These are phyloP conservation scores for Xylocampa areola DNA, from an alignment of 2,888 invertebrate species.

Conservation along the genomic window DNA sequence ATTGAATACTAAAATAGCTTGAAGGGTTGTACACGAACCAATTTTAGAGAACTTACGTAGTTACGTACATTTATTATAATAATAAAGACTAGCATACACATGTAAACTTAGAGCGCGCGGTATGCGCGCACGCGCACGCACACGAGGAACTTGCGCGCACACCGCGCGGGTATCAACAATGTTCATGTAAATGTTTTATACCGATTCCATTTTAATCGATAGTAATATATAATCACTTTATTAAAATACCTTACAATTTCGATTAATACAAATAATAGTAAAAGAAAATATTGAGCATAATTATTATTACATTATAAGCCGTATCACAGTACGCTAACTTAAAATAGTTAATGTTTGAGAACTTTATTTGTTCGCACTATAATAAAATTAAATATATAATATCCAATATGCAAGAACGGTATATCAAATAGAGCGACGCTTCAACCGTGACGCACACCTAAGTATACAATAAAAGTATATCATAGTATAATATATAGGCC, in stretches of 20 bases:
- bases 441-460: constrained; percentile 40
- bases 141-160: neutral
- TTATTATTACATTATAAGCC: constrained; percentile 79
- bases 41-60: constrained; percentile 77
- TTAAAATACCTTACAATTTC: constrained; percentile 68
- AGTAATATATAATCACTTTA: constrained; percentile 58
- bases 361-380: constrained; percentile 56
- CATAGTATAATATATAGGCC: constrained; percentile 64
- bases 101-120: constrained; percentile 62
- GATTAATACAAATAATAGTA: constrained; percentile 72
- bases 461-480: constrained; percentile 38
- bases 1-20: constrained; percentile 75
- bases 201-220: constrained; percentile 42
- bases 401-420: constrained; percentile 40
- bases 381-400: constrained; percentile 42
- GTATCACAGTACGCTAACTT: constrained; percentile 88
- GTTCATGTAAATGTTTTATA: constrained; percentile 44
- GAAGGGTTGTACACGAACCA: constrained; percentile 70
- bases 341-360: constrained; percentile 68
- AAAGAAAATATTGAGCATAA: constrained; percentile 83
- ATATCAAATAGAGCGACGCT: constrained; percentile 29
- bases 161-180: neutral
- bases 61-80: constrained; percentile 74
- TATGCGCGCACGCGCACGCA: constrained; percentile 2
- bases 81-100: constrained; percentile 89